phyloP scores from a whole-genome alignment of 2,797 vertebrate species.

The Distichodus sexfasciatus region DNA sequence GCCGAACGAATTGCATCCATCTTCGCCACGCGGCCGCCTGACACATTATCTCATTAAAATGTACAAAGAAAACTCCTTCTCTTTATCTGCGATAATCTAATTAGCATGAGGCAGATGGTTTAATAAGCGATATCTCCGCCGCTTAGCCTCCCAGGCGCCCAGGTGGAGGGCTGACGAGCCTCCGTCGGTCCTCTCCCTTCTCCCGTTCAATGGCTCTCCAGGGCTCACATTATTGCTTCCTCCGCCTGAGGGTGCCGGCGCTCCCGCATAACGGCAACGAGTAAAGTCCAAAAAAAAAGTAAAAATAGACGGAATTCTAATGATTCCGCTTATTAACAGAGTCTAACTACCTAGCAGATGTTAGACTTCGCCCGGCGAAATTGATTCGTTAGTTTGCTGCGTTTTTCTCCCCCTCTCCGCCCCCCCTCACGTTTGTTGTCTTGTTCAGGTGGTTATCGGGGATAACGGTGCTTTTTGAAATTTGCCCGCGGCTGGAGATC shows the following conservation, averaged over 20 bases:
- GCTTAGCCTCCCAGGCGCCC: slow-evolving; percentile 81
- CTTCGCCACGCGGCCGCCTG: slow-evolving; percentile 68
- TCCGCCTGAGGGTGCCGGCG: slow-evolving; percentile 79
- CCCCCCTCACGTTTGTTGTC: slow-evolving; percentile 39
- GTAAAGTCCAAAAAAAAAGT: slow-evolving; percentile 59
- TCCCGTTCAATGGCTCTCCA: slow-evolving; percentile 79
- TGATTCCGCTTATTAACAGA: slow-evolving; percentile 56
- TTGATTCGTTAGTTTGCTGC: slow-evolving; percentile 28
- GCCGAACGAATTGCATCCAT: slow-evolving; percentile 55
- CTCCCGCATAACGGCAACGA: slow-evolving; percentile 77
- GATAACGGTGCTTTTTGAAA: slow-evolving; percentile 44
- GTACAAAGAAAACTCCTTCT: slow-evolving; percentile 84
- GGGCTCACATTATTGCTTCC: slow-evolving; percentile 82
- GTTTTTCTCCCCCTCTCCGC: slow-evolving; percentile 10
- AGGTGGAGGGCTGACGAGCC: slow-evolving; percentile 71
- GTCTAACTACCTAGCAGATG: slow-evolving; percentile 53
- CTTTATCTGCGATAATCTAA: slow-evolving; percentile 86
- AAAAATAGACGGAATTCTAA: slow-evolving; percentile 55
- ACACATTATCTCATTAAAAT: slow-evolving; percentile 85
- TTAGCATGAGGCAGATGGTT: slow-evolving; percentile 86
- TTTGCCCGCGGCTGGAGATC: slow-evolving; percentile 48
- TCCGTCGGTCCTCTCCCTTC: slow-evolving; percentile 49
- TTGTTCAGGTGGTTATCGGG: slow-evolving; percentile 35
- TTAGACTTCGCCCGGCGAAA: slow-evolving; percentile 41
- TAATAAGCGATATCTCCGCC: slow-evolving; percentile 81